phyloP scores from a whole-genome alignment of 2,113 vertebrate genomes.

The Poeciliopsis turrubarensis region DNA sequence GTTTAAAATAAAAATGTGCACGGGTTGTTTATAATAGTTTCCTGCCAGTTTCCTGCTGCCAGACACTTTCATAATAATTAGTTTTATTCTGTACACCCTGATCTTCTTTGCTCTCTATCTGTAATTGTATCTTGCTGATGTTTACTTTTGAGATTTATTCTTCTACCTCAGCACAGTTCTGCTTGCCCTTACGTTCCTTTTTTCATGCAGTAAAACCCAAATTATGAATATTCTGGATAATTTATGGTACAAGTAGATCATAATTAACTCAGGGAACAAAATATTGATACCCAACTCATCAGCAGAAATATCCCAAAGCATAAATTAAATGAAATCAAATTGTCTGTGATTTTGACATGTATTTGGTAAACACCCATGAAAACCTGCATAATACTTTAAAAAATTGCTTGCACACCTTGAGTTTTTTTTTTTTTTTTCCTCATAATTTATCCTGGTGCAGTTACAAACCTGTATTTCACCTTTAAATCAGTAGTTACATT shows the following conservation, averaged over 20 bases:
- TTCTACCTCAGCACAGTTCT: not conserved
- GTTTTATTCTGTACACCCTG: slow-evolving; percentile 8
- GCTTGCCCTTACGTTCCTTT: not conserved
- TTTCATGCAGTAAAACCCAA: not conserved
- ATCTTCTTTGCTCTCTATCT: not conserved
- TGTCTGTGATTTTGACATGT: not conserved
- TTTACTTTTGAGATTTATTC: not conserved
- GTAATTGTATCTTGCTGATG: not conserved
- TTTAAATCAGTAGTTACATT: not conserved
- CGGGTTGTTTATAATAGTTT: not conserved
- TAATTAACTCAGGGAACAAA: not conserved
- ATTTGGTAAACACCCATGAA: not conserved
- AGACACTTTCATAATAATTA: not conserved
- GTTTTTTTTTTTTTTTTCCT: too few relatives aligned
- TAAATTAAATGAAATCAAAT: not conserved
- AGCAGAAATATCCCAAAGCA: not conserved
- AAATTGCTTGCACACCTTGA: too few relatives aligned
- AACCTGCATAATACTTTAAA: not conserved
- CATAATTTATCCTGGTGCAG: too few relatives aligned
- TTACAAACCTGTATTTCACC: not conserved
- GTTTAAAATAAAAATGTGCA: not conserved
- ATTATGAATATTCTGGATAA: not conserved
- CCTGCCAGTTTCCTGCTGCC: not conserved
- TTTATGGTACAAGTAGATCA: not conserved
- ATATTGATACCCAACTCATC: not conserved